These are phyloP conservation scores for Sebastes nivosus DNA, from an alignment of 2,797 vertebrate genomes.

Conservation along the genomic window DNA sequence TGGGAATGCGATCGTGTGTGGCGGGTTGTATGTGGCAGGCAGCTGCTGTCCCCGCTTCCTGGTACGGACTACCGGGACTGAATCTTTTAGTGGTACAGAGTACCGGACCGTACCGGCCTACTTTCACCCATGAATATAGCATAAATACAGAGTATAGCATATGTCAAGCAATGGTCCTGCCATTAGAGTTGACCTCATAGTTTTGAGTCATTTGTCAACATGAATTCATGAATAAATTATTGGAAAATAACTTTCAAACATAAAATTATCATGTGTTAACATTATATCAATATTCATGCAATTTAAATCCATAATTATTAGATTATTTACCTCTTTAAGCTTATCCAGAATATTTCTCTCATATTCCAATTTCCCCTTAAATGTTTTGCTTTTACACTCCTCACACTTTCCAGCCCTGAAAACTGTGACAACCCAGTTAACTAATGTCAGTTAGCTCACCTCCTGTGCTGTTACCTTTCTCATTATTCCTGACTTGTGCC, in stretches of 20 bases:
- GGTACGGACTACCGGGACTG: no score
- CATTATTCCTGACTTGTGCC: slow-evolving; percentile 46
- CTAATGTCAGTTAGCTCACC: slow-evolving; percentile 29
- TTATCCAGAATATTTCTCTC: background rate
- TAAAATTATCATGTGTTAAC: background rate
- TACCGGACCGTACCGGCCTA: no score
- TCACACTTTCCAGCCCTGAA: background rate
- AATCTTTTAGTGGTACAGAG: no score
- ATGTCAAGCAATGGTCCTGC: no score
- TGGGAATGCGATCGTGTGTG: no score
- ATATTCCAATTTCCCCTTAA: background rate
- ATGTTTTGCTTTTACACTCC: background rate
- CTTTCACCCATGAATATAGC: background rate
- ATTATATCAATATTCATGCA: background rate
- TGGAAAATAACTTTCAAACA: background rate
- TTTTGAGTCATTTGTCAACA: background rate
- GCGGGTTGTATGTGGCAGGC: no score
- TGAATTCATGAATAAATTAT: background rate
- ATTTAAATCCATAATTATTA: background rate
- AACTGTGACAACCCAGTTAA: slow-evolving; percentile 33
- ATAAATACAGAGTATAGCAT: background rate
- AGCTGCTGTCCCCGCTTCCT: no score
- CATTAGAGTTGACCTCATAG: background rate
- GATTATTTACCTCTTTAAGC: background rate
- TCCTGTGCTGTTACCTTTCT: slow-evolving; percentile 22